A percentile compares a stretch with the other conserved stretches of the same genome.
Evolutionary conservation across 2,113 vertebrate genomes (phyloP).

Genomic region (Holacanthus passer): DNA sequence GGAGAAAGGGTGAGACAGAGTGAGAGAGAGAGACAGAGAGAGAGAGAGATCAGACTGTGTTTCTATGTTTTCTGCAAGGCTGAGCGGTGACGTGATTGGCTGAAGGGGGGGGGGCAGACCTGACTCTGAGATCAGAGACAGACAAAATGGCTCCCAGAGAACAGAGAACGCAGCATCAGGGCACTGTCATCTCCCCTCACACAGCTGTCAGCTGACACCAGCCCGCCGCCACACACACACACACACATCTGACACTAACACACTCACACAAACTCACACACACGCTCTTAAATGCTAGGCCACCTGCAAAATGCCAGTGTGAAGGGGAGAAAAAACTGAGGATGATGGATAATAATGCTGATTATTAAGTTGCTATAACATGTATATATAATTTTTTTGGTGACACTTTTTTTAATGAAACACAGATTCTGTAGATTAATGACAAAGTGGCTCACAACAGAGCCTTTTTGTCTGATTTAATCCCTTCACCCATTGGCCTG

Average conservation of each 20-base stretch:
- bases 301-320: conserved; percentile 29
- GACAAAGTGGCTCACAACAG: neutral
- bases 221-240: conserved; percentile 28
- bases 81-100: conserved; percentile 84
- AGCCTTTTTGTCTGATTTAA: conserved; percentile 32
- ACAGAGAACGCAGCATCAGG: conserved; percentile 84
- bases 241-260: conserved; percentile 15
- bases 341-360: conserved; percentile 36
- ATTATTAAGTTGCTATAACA: conserved; percentile 24
- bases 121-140: conserved; percentile 85
- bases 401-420: neutral
- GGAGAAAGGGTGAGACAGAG: conserved; percentile 59
- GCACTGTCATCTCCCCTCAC: conserved; percentile 81
- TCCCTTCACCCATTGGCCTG: conserved; percentile 48
- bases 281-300: neutral
- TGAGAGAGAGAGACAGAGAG: conserved; percentile 61
- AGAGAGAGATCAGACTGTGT: conserved; percentile 77
- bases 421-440: neutral
- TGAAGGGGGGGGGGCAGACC: conserved; percentile 70
- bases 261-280: conserved; percentile 2
- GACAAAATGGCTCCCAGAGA: conserved; percentile 88
- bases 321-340: neutral
- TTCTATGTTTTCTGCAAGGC: conserved; percentile 81
- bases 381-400: neutral
- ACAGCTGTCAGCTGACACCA: conserved; percentile 81